Conservation (phyloP, 2,113 vertebrate genomes). For the Myotis yumanensis region DNA sequence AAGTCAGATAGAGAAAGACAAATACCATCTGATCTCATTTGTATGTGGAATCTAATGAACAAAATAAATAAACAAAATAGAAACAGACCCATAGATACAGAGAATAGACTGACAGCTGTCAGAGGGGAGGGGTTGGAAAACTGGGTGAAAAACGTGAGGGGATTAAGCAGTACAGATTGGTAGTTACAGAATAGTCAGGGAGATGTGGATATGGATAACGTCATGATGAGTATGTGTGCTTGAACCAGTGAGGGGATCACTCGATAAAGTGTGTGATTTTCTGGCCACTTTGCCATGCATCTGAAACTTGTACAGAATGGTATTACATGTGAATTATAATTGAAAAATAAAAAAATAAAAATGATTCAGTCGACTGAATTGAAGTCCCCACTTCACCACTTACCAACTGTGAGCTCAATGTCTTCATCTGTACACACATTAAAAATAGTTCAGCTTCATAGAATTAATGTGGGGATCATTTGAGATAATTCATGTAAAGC, state of each 20-base stretch:
- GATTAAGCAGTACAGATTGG: background rate
- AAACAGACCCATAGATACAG: background rate
- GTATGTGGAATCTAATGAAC: background rate
- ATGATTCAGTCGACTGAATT: background rate
- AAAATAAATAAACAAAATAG: background rate
- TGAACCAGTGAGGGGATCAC: no score
- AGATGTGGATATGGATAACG: background rate
- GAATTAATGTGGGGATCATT: background rate
- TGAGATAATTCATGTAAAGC: background rate
- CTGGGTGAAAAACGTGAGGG: background rate
- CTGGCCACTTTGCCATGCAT: background rate
- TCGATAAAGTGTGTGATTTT: background rate
- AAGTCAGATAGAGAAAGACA: background rate
- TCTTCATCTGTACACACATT: background rate
- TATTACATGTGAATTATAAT: background rate
- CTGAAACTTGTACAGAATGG: background rate
- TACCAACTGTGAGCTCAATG: background rate
- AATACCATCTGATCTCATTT: background rate
- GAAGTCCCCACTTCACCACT: background rate
- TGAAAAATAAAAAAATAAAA: background rate
- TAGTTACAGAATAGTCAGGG: background rate
- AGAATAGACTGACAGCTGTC: background rate
- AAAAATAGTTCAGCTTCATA: background rate
- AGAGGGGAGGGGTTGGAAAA: background rate
- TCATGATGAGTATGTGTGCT: background rate